Base-by-base conservation (phyloP, 1,140 invertebrate genomes). In the Mesaphorura yosii region DNA sequence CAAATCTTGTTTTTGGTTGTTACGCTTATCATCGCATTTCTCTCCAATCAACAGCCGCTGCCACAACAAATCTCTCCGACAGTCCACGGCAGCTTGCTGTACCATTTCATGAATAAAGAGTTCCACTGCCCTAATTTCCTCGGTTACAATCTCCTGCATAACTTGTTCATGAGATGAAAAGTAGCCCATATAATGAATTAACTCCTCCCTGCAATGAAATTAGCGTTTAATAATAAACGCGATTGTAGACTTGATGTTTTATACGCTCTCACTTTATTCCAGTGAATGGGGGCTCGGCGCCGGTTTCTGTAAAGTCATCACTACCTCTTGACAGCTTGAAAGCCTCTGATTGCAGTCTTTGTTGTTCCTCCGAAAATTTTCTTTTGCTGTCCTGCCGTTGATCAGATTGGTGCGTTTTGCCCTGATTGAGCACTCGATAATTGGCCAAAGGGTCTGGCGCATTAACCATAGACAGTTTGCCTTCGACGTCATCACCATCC, bases 121-220 rank as follows among this genome's bases (percentile, higher is more conserved):
- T 61, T 75, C 73, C 1, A 78, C 79, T 2, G 68, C 69, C 2
- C 73, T 61, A 2, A 78, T 77, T 63, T 83, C 79, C 17, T 78
- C 72, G 54, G 73, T 67, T 19, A 86, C 78, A 17, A 83, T 68
- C 51, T 78, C 70, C 54, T 84, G 80, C 78, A 86, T 81, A 2
- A 79, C 63, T 58, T 83, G 77, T 61, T 85, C 82, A 59, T 85
- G 82, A 0, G 77, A 78, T 17, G 82, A 84, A 65, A 81, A 84
- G 62, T 83, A 85, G 2, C 82, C 82, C 12, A 84, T 68, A 67
- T 85, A 84, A 69, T 82, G 82, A 2, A 84, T 76, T 12, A 74
- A 76, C 65, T 83, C 82, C 59, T 77, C 77, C 23, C 76, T 74
- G 56, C 1, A 49, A 39, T 27, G 14, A 45, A 31, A 51, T 29